Percentiles rank a stretch among this genome's conserved stretches.
These are phyloP conservation scores for Heliconius aoede DNA, from an alignment of 2,888 invertebrate species.

Conservation along the genomic window DNA sequence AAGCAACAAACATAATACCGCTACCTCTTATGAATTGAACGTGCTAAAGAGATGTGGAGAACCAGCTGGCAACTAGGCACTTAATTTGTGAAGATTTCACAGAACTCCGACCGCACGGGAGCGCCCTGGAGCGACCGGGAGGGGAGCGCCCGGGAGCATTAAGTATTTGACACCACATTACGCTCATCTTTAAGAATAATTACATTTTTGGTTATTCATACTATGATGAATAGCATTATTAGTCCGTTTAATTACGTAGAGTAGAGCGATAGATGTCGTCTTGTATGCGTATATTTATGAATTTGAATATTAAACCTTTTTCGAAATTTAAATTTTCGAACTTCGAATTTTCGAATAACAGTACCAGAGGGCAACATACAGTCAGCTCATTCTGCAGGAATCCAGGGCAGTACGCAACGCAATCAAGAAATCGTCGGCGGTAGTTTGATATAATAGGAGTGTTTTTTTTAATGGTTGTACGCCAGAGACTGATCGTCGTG, in stretches of 20 bases:
- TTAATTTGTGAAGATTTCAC: slow-evolving; percentile 46
- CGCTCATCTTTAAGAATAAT: slow-evolving; percentile 16
- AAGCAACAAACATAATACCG: slow-evolving; percentile 26
- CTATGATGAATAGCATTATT: slow-evolving; percentile 9
- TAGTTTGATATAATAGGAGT: too few species aligned
- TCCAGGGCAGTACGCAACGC: too few species aligned
- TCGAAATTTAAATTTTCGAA: too few species aligned
- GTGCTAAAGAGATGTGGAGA: slow-evolving; percentile 14
- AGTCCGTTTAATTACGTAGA: slow-evolving; percentile 7
- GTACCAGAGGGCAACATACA: too few species aligned
- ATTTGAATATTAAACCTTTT: too few species aligned
- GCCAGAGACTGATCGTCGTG: too few species aligned
- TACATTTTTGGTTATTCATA: slow-evolving; percentile 16
- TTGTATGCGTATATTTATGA: too few species aligned
- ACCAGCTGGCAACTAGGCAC: slow-evolving; percentile 44
- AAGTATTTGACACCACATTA: slow-evolving; percentile 40
- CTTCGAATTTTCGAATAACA: too few species aligned
- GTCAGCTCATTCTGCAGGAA: too few species aligned
- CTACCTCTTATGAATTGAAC: slow-evolving; percentile 29
- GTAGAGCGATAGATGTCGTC: not conserved
- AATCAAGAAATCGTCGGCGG: too few species aligned
- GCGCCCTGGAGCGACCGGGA: slow-evolving; percentile 22
- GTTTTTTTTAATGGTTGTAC: too few species aligned
- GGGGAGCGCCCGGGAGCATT: slow-evolving; percentile 25
- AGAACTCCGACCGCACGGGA: slow-evolving; percentile 37